These are phyloP conservation scores for Actenoides hombroni DNA, from an alignment of 2,113 vertebrate species.

Conservation along the genomic window DNA sequence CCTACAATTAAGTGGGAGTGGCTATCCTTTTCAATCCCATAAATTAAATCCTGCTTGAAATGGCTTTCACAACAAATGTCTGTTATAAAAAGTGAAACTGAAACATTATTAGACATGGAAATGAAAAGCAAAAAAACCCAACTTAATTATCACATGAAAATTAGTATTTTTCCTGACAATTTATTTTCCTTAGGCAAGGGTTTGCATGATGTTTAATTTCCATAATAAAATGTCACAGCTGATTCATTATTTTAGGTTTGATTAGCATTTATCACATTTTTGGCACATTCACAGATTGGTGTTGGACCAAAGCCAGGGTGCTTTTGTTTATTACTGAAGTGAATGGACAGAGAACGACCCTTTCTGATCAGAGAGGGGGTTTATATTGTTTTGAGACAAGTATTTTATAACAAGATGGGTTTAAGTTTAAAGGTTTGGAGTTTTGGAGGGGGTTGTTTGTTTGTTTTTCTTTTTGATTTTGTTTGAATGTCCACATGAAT, in stretches of 20 bases:
- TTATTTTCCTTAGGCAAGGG: constrained; percentile 57
- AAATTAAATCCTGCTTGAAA: constrained; percentile 74
- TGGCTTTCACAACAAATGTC: constrained; percentile 27
- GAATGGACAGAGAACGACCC: neutral
- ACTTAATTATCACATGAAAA: constrained; percentile 84
- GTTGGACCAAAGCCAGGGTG: constrained; percentile 15
- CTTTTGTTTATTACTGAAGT: neutral
- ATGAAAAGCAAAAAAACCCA: constrained; percentile 82
- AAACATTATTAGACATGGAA: constrained; percentile 82
- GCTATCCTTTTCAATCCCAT: constrained; percentile 68
- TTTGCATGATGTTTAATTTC: constrained; percentile 56
- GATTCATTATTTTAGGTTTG: constrained; percentile 61
- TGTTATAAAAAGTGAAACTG: constrained; percentile 42
- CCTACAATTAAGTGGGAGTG: constrained; percentile 69
- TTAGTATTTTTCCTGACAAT: constrained; percentile 74
- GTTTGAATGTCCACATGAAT: neutral
- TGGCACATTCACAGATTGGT: neutral
- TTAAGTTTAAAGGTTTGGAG: neutral
- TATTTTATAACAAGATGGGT: neutral
- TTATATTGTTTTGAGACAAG: neutral
- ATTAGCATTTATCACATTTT: constrained; percentile 64
- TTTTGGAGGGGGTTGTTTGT: neutral
- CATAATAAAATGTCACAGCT: constrained; percentile 60
- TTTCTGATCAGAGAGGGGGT: fast-evolving
- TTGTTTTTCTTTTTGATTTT: neutral